These are phyloP conservation scores for Lucifuga dentata DNA, from an alignment of 2,113 vertebrate genomes.

Conservation along the genomic window DNA sequence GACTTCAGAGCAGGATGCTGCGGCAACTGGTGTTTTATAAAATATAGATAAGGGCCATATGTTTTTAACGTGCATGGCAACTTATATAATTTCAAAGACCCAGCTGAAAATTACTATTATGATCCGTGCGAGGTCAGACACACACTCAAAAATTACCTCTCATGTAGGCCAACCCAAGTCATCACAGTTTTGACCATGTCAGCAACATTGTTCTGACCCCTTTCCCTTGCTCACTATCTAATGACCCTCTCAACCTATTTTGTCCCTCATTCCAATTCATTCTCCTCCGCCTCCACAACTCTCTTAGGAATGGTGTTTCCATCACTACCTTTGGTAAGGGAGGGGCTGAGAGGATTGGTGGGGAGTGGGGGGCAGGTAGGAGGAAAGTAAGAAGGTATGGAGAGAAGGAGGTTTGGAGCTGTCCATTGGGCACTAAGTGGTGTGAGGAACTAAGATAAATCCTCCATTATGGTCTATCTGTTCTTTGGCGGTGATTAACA, in stretches of 20 bases:
- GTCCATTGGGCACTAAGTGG: slow-evolving; percentile 73
- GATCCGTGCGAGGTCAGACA: slow-evolving; percentile 44
- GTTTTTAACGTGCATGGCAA: slow-evolving; percentile 50
- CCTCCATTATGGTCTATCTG: slow-evolving; percentile 67
- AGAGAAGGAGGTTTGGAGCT: slow-evolving; percentile 27
- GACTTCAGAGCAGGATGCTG: slow-evolving; percentile 6
- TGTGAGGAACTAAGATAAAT: slow-evolving; percentile 75
- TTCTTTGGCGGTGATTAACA: slow-evolving; percentile 73
- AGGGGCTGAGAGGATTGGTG: background rate
- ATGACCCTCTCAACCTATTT: slow-evolving; percentile 69
- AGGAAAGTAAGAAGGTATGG: slow-evolving; percentile 34
- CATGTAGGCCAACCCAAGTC: slow-evolving; percentile 24
- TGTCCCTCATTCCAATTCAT: slow-evolving; percentile 59
- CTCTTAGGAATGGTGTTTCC: slow-evolving; percentile 73
- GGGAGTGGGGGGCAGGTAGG: background rate
- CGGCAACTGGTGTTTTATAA: slow-evolving; percentile 44
- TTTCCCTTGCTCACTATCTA: slow-evolving; percentile 66
- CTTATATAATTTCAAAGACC: slow-evolving; percentile 43
- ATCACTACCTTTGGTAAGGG: slow-evolving; percentile 59
- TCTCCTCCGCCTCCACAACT: slow-evolving; percentile 63
- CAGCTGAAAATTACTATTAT: slow-evolving; percentile 54
- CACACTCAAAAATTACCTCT: slow-evolving; percentile 45
- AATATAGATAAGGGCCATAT: slow-evolving; percentile 60
- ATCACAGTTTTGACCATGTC: slow-evolving; percentile 59
- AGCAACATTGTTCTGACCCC: slow-evolving; percentile 69